Evolutionary conservation across 2,113 vertebrate species (phyloP).

Genomic region (Pelecanoides urinatrix): DNA sequence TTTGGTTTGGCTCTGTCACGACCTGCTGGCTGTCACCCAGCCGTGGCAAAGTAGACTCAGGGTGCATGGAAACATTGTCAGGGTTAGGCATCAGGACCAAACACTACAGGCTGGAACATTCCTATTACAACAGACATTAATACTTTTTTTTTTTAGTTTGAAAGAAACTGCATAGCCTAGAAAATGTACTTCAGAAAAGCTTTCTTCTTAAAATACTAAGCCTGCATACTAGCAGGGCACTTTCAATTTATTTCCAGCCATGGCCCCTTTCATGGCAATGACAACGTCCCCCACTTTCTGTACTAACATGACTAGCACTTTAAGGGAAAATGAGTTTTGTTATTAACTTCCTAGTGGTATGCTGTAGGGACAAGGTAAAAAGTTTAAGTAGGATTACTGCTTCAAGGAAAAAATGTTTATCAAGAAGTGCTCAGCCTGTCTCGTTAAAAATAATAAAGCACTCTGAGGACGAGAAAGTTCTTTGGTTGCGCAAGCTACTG

Average conservation of each 20-base stretch:
- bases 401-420: constrained; percentile 59
- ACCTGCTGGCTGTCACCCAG: not conserved
- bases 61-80: not conserved
- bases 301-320: not conserved
- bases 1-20: not conserved
- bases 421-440: constrained; percentile 56
- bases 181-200: not conserved
- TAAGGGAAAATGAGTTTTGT: constrained; percentile 20
- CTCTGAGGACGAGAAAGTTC: constrained; percentile 24
- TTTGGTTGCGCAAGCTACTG: constrained; percentile 46
- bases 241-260: not conserved
- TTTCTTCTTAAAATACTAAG: not conserved
- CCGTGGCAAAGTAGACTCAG: not conserved
- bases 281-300: not conserved
- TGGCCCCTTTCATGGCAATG: not conserved
- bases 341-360: constrained; percentile 11
- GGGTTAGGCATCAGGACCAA: not conserved
- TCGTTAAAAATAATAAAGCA: constrained; percentile 60
- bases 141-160: not conserved
- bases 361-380: constrained; percentile 53
- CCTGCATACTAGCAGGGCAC: not conserved
- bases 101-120: not conserved
- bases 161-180: not conserved
- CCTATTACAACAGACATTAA: not conserved
- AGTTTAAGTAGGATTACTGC: constrained; percentile 61